Base-by-base conservation (phyloP, 2,888 invertebrate species). In the Standfussiana lucernea region DNA sequence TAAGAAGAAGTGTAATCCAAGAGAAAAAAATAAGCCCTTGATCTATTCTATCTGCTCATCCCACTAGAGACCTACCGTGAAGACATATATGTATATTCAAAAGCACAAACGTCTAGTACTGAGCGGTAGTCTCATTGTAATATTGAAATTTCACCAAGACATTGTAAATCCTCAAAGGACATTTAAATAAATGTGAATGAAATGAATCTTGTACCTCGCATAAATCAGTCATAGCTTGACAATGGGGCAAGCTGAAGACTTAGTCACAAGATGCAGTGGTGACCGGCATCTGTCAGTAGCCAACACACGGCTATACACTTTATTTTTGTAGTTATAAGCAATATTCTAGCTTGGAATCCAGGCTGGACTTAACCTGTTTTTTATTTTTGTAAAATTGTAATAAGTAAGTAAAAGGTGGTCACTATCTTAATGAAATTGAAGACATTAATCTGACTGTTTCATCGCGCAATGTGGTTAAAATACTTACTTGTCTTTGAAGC, bases 141-240 rank as follows among this genome's bases (percentile, higher is more conserved):
- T 88, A 88, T 88, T 88, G 87, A 88, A 87, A 88, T 88, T 79
- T 78, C 64, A 75, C 68, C 75, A 76, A 80, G 83, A 86, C 87
- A 73, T 80, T 80, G 86, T 88, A 88, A 87, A 88, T 84, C 84
- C 59, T 84, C 65, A 18, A 32, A 65, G 24, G 77, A 83, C 88
- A 88, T 88, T 88, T 86, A 89, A 89, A 88, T 88, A 88, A 89
- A 87, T 84, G 89, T 89, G 88, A 89, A 89, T 89, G 89, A 85
- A 86, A 86, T 88, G 85, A 82, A 89, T 86, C 85, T 84, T 82
- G 83, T 77, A 79, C 77, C 50, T 82, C 72, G 75, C 86, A 84
- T 89, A 88, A 89, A 89, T 89, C 89, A 87, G 80, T 87, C 87
- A 87, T 80, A 82, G 72, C 82, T 84, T 86, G 88, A 89, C 89